Percentiles rank a stretch among this genome's conserved stretches.
These are phyloP conservation scores for Ophraella communa DNA, from an alignment of 2,888 invertebrate species.

Conservation along the genomic window DNA sequence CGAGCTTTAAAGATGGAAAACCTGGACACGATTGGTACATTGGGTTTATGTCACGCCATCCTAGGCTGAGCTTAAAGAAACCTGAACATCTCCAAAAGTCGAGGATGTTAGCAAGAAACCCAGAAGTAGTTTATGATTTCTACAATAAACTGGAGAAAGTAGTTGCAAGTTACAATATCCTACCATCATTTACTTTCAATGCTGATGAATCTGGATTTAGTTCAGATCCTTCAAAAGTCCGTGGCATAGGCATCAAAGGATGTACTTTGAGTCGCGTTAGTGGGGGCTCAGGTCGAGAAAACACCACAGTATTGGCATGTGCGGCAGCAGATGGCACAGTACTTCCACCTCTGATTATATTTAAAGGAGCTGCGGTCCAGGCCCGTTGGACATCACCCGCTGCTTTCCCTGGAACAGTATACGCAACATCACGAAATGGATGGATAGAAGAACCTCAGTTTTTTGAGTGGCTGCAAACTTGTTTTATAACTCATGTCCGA, in stretches of 20 bases:
- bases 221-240: constrained; percentile 39
- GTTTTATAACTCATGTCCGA: constrained; percentile 31
- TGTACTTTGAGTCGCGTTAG: constrained; percentile 37
- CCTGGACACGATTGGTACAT: constrained; percentile 44
- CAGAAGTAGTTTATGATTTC: constrained; percentile 43
- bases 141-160: constrained; percentile 38
- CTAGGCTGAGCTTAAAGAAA: constrained; percentile 41
- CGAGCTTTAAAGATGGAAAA: too few relatives aligned
- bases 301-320: constrained; percentile 43
- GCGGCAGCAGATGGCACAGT: constrained; percentile 40
- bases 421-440: constrained; percentile 42
- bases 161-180: too few relatives aligned
- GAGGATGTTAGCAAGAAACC: constrained; percentile 38
- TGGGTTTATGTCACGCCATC: constrained; percentile 38
- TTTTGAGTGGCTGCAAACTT: constrained; percentile 34
- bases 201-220: constrained; percentile 44
- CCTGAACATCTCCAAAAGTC: constrained; percentile 45
- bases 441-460: constrained; percentile 46
- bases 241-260: constrained; percentile 42
- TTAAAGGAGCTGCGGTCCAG: constrained; percentile 43
- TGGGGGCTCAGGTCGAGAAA: constrained; percentile 44
- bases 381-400: constrained; percentile 36
- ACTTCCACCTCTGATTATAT: constrained; percentile 45
- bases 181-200: constrained; percentile 45
- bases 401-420: constrained; percentile 41